Conservation (phyloP, 2,888 invertebrate genomes). For the Phlogophora meticulosa region DNA sequence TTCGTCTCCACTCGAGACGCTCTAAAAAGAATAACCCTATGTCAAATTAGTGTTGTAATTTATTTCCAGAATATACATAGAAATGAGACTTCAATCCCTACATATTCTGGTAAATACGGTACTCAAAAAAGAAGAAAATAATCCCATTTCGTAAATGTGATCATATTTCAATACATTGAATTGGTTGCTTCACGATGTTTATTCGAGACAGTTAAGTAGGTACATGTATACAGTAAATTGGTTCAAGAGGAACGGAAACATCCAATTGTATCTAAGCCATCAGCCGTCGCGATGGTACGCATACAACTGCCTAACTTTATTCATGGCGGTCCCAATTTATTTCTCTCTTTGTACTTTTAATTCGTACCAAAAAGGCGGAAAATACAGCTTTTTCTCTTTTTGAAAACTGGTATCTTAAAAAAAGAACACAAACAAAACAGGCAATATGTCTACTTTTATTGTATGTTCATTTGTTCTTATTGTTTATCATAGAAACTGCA, state of each 20-base stretch:
- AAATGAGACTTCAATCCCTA: too few relatives aligned
- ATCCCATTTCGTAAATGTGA: constrained; percentile 25
- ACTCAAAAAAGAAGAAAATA: constrained; percentile 16
- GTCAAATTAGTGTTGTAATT: too few relatives aligned
- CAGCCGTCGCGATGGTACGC: constrained; percentile 59
- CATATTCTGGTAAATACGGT: neutral
- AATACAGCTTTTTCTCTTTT: neutral
- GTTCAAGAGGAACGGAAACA: constrained; percentile 84
- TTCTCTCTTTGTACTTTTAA: neutral
- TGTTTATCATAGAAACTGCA: too few relatives aligned
- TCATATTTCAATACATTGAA: constrained; percentile 48
- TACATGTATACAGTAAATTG: constrained; percentile 74
- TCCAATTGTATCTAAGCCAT: constrained; percentile 84
- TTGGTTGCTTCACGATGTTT: constrained; percentile 47
- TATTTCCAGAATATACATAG: neutral
- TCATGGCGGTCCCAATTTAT: constrained; percentile 34
- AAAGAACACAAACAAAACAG: too few relatives aligned
- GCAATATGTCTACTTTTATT: too few relatives aligned
- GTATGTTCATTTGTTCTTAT: too few relatives aligned
- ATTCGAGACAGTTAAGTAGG: constrained; percentile 63
- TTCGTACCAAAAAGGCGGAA: neutral
- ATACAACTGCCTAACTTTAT: constrained; percentile 49
- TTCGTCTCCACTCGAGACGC: neutral
- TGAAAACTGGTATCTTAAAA: neutral
- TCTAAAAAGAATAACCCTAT: too few relatives aligned